Evolutionary conservation across 2,113 vertebrate species (phyloP), one percentile per base, ranked within the genome.

Genomic region (Scolopax mira): DNA sequence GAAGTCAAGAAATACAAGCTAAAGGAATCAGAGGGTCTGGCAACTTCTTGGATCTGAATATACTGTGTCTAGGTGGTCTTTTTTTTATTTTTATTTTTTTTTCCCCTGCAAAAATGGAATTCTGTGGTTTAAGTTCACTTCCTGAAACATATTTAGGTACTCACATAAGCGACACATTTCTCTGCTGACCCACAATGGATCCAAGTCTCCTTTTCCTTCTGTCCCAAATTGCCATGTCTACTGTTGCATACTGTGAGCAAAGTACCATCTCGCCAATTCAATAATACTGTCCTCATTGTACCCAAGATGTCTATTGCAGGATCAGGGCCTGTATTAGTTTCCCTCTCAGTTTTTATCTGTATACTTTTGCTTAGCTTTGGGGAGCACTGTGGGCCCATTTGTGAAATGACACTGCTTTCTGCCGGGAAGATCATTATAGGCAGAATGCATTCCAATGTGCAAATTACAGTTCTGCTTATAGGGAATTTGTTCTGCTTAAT

Each of bases 351-450:
- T 94, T 91, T 42, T 78, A 24, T 66, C 24, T 54, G 27, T 27
- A n/a, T 49, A 90, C 31, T 79, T 92, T 46, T 71, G 55, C 55
- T 57, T 49, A 79, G 91, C 79, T 91, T 88, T 91, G 88, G 64
- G 55, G 49, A 95, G 28, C 65, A 88, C 90, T 86, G 39, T 35
- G 72, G 90, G 57, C 24, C 92, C 48, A 81, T 96, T 96, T 96
- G 55, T 81, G 93, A 93, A 96, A 96, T 67, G 79, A 39, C 85
- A 79, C 42, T 72, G 75, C 69, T 90, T 94, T 97, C 85, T 91
- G 71, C 55, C 0, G 31, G 79, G 11, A 11, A 94, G 90, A 94
- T 88, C 90, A 69, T 90, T 91, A 94, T 13, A 48, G 82, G 51
- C 72, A 88, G 71, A 93, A 88, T 25, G 65, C 85, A 64, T 90